Evolutionary conservation across 2,888 invertebrate genomes (phyloP).

Genomic region (Eristalis pertinax): DNA sequence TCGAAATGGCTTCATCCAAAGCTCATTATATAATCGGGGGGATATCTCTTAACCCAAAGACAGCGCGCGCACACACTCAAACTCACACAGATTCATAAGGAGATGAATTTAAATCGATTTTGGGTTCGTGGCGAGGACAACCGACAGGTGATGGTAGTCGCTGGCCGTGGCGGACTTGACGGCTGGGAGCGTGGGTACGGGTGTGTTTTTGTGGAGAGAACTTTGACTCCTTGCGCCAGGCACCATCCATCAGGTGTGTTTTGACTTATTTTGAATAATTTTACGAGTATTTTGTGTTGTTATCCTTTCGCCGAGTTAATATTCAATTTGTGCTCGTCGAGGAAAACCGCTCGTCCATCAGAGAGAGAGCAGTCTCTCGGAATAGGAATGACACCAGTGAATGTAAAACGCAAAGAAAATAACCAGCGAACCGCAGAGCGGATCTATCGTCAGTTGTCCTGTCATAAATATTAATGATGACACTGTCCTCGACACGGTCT

Average conservation of each 20-base stretch:
- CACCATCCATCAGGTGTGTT: constrained; percentile 69
- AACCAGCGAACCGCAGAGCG: constrained; percentile 68
- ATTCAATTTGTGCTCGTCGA: constrained; percentile 60
- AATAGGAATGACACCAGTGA: constrained; percentile 36
- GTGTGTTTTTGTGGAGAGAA: constrained; percentile 65
- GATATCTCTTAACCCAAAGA: constrained; percentile 27
- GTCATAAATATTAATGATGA: constrained; percentile 73
- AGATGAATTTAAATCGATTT: constrained; percentile 67
- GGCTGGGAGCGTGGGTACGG: not conserved
- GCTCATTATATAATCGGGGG: constrained; percentile 35
- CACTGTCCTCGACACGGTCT: constrained; percentile 65
- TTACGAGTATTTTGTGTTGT: constrained; percentile 64
- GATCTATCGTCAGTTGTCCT: constrained; percentile 69
- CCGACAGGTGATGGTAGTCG: constrained; percentile 53
- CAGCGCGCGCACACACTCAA: constrained; percentile 16
- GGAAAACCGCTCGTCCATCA: constrained; percentile 21
- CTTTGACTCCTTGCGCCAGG: constrained; percentile 59
- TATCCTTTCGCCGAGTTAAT: constrained; percentile 68
- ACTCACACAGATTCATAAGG: not conserved
- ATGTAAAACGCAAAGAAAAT: constrained; percentile 70
- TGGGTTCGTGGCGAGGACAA: constrained; percentile 26
- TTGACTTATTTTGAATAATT: constrained; percentile 72
- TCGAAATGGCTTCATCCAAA: constrained; percentile 23
- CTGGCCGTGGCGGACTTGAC: no score
- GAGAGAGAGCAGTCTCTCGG: not conserved